A percentile compares a stretch with the other conserved stretches of the same genome.
These are phyloP conservation scores for Disparrhopalites patrizii DNA, from an alignment of 2,888 invertebrate species.

Conservation along the genomic window DNA sequence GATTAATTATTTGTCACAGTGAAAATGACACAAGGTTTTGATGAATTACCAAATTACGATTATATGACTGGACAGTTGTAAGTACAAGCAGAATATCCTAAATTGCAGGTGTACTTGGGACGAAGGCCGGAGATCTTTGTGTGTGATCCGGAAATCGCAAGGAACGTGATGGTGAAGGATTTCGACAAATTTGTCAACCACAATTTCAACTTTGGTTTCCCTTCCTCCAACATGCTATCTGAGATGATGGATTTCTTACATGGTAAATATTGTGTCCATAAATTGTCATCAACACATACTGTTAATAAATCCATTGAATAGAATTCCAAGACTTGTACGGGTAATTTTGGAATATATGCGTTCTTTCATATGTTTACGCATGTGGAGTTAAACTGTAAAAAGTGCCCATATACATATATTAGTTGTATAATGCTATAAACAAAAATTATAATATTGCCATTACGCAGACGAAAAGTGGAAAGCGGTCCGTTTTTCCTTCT, in stretches of 20 bases:
- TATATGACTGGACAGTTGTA: too few species aligned
- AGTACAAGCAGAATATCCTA: not conserved
- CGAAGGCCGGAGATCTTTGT: not conserved
- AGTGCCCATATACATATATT: not conserved
- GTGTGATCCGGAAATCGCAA: not conserved
- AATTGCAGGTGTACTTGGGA: not conserved
- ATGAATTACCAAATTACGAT: too few species aligned
- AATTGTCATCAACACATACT: too few species aligned
- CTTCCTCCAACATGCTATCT: not conserved
- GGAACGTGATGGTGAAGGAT: not conserved
- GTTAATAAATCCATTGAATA: too few species aligned
- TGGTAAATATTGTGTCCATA: not conserved
- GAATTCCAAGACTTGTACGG: too few species aligned
- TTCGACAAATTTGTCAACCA: slow-evolving; percentile 2
- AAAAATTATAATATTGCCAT: not conserved
- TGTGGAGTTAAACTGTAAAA: not conserved
- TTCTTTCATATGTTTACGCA: too few species aligned
- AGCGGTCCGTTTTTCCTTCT: slow-evolving; percentile 24
- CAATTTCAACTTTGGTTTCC: not conserved
- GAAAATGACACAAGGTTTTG: too few species aligned
- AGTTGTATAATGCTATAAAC: not conserved
- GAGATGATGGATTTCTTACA: slow-evolving; percentile 1
- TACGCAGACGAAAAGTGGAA: slow-evolving; percentile 33
- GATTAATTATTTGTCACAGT: too few species aligned
- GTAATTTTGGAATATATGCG: too few species aligned